These are phyloP conservation scores for Plemyria rubiginata DNA, from an alignment of 2,888 invertebrate genomes.

Conservation along the genomic window DNA sequence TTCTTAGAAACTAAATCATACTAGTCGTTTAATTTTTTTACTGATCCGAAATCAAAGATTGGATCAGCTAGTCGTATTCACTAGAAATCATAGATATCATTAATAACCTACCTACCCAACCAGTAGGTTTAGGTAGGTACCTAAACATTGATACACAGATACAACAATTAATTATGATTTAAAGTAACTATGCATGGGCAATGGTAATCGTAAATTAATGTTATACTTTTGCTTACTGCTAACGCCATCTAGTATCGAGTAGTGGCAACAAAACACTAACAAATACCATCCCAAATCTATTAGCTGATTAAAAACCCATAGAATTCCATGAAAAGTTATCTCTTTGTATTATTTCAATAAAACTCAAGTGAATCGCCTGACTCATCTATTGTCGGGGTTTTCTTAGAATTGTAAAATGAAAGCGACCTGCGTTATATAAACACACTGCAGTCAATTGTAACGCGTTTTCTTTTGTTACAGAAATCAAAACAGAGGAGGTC, in stretches of 20 bases:
- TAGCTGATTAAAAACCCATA: slow-evolving; percentile 64
- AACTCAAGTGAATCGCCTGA: slow-evolving; percentile 72
- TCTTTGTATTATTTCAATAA: slow-evolving; percentile 72
- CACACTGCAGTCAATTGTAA: slow-evolving; percentile 74
- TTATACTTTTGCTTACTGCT: slow-evolving; percentile 1
- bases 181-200: no score
- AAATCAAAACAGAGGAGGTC: slow-evolving; percentile 81
- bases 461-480: slow-evolving; percentile 78
- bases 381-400: slow-evolving; percentile 81
- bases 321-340: slow-evolving; percentile 52
- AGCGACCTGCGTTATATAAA: slow-evolving; percentile 76
- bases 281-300: slow-evolving; percentile 58
- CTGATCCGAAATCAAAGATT: no score
- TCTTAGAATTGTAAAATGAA: slow-evolving; percentile 81
- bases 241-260: slow-evolving; percentile 61
- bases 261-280: slow-evolving; percentile 40
- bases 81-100: no score
- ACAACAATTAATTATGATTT: no score
- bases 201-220: neutral
- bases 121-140: no score
- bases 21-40: no score
- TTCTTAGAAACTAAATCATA: no score
- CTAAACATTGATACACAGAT: no score
- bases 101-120: no score
- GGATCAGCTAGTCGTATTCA: no score